phyloP scores from a whole-genome alignment of 2,888 invertebrate species.

The Drosophila histrio region DNA sequence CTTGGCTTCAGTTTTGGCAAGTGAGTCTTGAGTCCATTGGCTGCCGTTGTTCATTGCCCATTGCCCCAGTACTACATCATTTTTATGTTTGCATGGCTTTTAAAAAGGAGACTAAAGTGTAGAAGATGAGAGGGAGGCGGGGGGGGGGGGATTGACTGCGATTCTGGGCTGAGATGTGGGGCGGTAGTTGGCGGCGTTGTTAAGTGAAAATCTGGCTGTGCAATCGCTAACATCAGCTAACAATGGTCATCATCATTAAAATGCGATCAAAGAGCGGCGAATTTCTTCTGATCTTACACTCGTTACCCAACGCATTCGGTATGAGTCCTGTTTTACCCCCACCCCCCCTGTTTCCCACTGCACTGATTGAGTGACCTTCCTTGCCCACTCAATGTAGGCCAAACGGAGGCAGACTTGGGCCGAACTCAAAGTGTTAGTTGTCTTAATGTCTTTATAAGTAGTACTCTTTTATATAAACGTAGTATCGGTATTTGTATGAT shows the following conservation, averaged over 20 bases:
- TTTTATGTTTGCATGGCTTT: constrained; percentile 73
- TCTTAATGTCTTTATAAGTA: constrained; percentile 79
- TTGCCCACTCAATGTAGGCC: constrained; percentile 55
- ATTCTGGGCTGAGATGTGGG: constrained; percentile 25
- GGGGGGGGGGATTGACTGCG: background rate
- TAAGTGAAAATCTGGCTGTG: constrained; percentile 81
- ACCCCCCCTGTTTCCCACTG: background rate
- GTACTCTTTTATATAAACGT: constrained; percentile 9
- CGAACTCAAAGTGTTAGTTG: constrained; percentile 41
- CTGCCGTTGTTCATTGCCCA: constrained; percentile 33
- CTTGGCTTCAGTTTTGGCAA: constrained; percentile 27
- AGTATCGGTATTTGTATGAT: background rate
- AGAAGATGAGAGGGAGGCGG: background rate
- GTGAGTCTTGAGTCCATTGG: constrained; percentile 31
- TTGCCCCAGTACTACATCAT: constrained; percentile 56
- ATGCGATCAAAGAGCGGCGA: constrained; percentile 81
- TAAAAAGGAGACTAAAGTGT: constrained; percentile 22
- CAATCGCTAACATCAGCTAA: constrained; percentile 83
- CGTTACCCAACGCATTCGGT: constrained; percentile 11
- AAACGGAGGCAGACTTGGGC: constrained; percentile 59
- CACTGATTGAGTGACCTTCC: constrained; percentile 75
- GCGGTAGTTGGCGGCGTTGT: constrained; percentile 63
- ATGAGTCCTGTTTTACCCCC: background rate
- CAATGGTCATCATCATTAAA: constrained; percentile 84
- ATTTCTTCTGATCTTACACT: constrained; percentile 36